Evolutionary conservation across 2,113 vertebrate species (phyloP).

Genomic region (Harpagus bidentatus): DNA sequence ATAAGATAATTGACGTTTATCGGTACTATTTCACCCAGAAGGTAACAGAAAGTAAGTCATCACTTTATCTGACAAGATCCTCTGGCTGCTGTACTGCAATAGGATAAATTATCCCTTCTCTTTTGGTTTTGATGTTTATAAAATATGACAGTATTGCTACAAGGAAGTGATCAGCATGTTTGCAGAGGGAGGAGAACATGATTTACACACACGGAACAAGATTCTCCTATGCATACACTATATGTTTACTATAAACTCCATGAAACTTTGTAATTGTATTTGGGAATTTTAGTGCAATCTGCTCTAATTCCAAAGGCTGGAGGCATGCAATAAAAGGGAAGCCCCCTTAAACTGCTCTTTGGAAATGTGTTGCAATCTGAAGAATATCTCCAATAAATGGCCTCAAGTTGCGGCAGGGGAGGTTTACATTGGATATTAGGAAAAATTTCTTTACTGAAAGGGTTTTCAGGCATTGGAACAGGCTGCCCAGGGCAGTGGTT

Average conservation of each 20-base stretch:
- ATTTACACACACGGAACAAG: background rate
- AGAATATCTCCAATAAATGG: background rate
- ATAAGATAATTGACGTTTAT: background rate
- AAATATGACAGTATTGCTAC: background rate
- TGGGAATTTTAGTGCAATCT: background rate
- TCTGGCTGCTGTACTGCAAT: background rate
- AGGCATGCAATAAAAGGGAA: background rate
- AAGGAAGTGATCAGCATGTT: background rate
- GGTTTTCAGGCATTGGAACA: too few relatives aligned
- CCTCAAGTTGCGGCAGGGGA: too few relatives aligned
- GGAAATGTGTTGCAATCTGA: background rate
- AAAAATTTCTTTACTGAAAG: too few relatives aligned
- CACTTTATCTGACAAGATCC: background rate
- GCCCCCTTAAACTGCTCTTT: background rate
- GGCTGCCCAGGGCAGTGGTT: too few relatives aligned
- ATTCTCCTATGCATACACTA: background rate
- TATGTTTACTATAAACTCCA: background rate
- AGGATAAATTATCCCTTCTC: background rate
- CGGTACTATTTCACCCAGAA: background rate
- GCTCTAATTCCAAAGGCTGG: background rate
- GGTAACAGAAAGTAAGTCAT: background rate
- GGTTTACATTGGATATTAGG: too few relatives aligned
- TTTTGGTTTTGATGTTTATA: background rate
- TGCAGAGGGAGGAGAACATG: background rate
- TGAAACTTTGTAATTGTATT: background rate